phyloP scores from a whole-genome alignment of 2,797 vertebrate genomes.

The Sternotherus odoratus region DNA sequence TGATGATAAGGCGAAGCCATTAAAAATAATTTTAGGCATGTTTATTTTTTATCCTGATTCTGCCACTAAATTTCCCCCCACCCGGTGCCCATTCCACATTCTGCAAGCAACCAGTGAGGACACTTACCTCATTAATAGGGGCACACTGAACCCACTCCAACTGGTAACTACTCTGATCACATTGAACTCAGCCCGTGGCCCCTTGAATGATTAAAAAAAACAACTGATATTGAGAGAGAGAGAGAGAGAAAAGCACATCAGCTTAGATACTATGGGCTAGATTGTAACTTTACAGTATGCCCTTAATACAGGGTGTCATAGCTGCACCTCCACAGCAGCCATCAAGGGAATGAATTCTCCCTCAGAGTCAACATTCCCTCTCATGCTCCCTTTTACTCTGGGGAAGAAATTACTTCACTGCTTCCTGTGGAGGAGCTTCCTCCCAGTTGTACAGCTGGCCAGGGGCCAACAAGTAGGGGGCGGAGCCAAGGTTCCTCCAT shows the following conservation, averaged over 20 bases:
- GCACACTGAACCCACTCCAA: neutral
- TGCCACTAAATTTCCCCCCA: neutral
- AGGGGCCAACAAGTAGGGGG: neutral
- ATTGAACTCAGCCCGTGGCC: neutral
- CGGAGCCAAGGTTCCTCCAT: neutral
- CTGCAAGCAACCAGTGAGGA: neutral
- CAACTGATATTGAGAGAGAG: neutral
- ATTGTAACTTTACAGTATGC: rapidly evolving
- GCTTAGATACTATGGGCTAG: neutral
- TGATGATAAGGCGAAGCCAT: neutral
- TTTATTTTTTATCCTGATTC: neutral
- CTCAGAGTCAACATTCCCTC: neutral
- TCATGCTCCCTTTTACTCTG: neutral
- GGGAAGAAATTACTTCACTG: neutral
- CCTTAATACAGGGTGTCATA: neutral
- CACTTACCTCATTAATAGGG: neutral
- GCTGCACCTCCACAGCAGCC: neutral
- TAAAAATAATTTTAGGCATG: too few relatives aligned
- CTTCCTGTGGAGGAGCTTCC: neutral
- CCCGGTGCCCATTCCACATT: neutral
- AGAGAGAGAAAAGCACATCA: rapidly evolving
- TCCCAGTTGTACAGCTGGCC: neutral
- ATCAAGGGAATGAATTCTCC: neutral
- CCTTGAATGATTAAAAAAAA: neutral
- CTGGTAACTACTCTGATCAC: neutral